A percentile compares a stretch with the other conserved stretches of the same genome.
Evolutionary conservation across 1,140 invertebrate species (phyloP).

Genomic region (Eriosoma lanigerum): DNA sequence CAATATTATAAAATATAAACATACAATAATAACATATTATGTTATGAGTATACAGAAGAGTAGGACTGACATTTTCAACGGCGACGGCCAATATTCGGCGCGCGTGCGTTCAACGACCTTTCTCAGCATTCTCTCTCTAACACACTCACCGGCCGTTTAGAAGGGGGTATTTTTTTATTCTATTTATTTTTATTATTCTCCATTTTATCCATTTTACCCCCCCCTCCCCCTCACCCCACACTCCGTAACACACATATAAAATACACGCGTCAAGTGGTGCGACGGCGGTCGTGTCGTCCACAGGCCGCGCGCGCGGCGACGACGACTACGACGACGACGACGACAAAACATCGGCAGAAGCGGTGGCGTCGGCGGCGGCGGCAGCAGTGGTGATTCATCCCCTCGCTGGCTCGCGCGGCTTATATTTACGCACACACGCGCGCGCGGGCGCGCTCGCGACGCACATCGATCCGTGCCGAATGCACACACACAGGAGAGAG

Average conservation of each 20-base stretch:
- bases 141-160: no score
- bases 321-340: neutral
- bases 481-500: neutral
- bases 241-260: neutral
- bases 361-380: neutral
- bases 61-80: neutral
- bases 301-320: constrained; percentile 1
- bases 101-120: constrained; percentile 51
- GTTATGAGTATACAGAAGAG: no score
- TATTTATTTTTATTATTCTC: no score
- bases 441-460: neutral
- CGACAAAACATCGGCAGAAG: neutral
- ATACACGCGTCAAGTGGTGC: no score
- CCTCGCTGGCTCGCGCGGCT: constrained; percentile 28
- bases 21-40: no score
- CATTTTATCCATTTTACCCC: neutral
- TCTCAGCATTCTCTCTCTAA: neutral
- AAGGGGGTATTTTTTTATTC: no score
- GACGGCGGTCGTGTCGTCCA: constrained; percentile 1
- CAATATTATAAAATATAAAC: no score
- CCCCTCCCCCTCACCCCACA: neutral
- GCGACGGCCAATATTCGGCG: constrained; percentile 29
- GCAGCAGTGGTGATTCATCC: constrained; percentile 35
- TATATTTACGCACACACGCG: constrained; percentile 27
- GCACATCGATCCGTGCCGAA: constrained; percentile 20